Evolutionary conservation across 2,113 vertebrate species (phyloP).

Genomic region (Lophura nycthemera): DNA sequence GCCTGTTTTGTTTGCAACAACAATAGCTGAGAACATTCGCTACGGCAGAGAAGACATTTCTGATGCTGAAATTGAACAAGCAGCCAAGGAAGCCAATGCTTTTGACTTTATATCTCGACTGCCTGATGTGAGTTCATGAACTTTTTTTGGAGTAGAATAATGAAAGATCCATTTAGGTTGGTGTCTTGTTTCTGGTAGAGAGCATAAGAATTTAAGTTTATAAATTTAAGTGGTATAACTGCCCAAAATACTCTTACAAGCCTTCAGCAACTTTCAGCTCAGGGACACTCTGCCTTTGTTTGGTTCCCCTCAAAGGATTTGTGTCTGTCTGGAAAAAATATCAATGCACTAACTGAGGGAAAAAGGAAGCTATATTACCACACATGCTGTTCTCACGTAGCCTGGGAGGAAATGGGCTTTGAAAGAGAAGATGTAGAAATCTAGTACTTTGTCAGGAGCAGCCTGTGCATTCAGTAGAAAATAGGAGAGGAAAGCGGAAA

Average conservation of each 20-base stretch:
- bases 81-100: conserved; percentile 78
- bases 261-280: background rate
- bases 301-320: background rate
- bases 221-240: background rate
- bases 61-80: conserved; percentile 75
- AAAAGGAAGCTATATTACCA: background rate
- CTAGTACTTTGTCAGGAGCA: background rate
- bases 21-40: conserved; percentile 77
- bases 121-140: conserved; percentile 70
- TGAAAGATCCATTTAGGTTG: background rate
- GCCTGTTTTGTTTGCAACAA: conserved; percentile 75
- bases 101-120: conserved; percentile 78
- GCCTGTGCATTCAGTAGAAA: background rate
- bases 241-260: background rate
- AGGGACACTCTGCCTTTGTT: background rate
- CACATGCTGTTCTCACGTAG: background rate
- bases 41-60: conserved; percentile 67
- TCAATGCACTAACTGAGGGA: background rate
- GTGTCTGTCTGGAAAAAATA: background rate
- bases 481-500: background rate
- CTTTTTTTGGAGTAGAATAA: background rate
- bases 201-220: background rate
- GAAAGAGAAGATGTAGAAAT: background rate
- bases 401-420: background rate
- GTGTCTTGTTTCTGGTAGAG: background rate